Evolutionary conservation across 1,140 invertebrate genomes (phyloP).

Genomic region (Diorhabda carinulata): DNA sequence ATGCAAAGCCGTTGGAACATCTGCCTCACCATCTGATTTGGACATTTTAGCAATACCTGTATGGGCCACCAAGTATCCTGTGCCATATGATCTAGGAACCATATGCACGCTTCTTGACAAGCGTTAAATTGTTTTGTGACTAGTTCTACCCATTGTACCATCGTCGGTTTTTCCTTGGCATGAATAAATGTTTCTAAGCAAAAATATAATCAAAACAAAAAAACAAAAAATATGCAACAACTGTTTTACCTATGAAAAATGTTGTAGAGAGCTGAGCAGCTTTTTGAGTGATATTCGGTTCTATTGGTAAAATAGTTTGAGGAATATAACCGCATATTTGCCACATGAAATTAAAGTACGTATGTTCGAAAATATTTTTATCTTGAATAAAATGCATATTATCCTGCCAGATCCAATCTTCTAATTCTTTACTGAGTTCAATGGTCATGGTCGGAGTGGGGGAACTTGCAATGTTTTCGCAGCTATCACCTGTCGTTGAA

Average conservation of each 20-base stretch:
- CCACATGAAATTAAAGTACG: constrained; percentile 96
- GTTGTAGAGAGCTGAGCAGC: constrained; percentile 86
- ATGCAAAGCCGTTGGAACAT: constrained; percentile 92
- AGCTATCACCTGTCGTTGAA: constrained; percentile 47
- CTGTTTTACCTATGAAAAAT: constrained; percentile 69
- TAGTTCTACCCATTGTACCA: constrained; percentile 94
- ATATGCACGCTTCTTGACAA: constrained; percentile 84
- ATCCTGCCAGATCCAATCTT: constrained; percentile 93
- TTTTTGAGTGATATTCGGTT: constrained; percentile 76
- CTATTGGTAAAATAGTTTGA: constrained; percentile 74
- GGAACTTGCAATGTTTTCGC: constrained; percentile 32
- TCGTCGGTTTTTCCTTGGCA: constrained; percentile 94
- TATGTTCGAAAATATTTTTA: constrained; percentile 93
- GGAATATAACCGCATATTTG: constrained; percentile 92
- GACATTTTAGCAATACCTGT: constrained; percentile 87
- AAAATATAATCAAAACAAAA: not conserved
- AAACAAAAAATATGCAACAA: not conserved
- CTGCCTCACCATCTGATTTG: constrained; percentile 91
- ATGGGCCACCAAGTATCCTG: constrained; percentile 91
- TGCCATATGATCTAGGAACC: constrained; percentile 91
- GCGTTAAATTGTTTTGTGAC: constrained; percentile 92
- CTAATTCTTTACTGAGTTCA: constrained; percentile 73
- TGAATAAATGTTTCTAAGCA: constrained; percentile 89
- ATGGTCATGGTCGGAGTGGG: constrained; percentile 42
- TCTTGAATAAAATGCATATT: constrained; percentile 93